These are phyloP conservation scores for Gymnorhina tibicen DNA, from an alignment of 2,113 vertebrate species.

Conservation along the genomic window DNA sequence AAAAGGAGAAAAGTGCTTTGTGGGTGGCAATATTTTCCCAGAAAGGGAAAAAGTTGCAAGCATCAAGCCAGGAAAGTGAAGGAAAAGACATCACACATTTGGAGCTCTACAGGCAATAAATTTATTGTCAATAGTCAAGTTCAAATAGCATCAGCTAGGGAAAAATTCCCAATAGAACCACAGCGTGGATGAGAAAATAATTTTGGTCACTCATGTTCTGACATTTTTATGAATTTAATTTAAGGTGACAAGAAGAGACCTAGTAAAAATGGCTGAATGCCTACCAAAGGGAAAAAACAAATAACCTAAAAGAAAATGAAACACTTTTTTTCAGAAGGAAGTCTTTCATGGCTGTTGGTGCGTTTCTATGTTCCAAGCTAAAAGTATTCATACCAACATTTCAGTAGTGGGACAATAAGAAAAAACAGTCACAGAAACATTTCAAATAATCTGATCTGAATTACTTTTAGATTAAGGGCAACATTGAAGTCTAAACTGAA, in stretches of 20 bases:
- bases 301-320: constrained; percentile 53
- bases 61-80: background rate
- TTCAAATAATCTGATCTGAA: background rate
- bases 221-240: constrained; percentile 58
- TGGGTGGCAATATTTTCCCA: background rate
- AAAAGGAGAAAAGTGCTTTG: background rate
- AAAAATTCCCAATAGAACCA: background rate
- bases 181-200: constrained; percentile 5
- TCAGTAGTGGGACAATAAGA: background rate
- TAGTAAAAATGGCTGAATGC: constrained; percentile 15
- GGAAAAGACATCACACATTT: constrained; percentile 9
- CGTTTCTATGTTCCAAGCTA: constrained; percentile 17
- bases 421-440: background rate
- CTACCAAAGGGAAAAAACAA: constrained; percentile 26
- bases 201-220: background rate
- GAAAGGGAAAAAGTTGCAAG: background rate
- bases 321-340: constrained; percentile 49
- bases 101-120: constrained; percentile 1
- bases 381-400: background rate
- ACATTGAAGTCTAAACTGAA: background rate
- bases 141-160: background rate
- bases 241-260: constrained; percentile 45
- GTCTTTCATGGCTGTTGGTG: background rate
- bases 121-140: background rate
- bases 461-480: background rate